phyloP scores from a whole-genome alignment of 2,113 vertebrate species.

The Paracanthobrama guichenoti region DNA sequence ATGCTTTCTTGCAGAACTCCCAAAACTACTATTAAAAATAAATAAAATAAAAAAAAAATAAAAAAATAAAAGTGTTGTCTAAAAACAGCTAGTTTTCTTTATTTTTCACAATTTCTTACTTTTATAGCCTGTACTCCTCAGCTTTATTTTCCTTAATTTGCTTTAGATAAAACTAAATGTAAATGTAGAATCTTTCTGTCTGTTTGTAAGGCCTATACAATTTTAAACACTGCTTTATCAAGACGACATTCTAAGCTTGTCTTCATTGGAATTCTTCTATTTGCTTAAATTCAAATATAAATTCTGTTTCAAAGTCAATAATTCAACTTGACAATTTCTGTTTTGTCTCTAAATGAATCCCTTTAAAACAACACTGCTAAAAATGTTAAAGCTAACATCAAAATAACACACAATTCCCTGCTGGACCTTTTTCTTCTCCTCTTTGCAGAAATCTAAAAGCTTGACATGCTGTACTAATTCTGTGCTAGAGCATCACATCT shows the following conservation, averaged over 20 bases:
- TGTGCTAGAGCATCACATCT: neutral
- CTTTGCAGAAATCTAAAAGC: neutral
- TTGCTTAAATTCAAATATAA: neutral
- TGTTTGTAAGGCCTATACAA: neutral
- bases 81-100: neutral
- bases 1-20: slow-evolving; percentile 17
- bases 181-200: neutral
- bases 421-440: neutral
- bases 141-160: neutral
- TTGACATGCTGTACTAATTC: neutral
- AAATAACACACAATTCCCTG: neutral
- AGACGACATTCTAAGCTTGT: neutral
- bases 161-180: neutral
- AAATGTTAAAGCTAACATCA: neutral
- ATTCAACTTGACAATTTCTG: no score
- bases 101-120: slow-evolving; percentile 6
- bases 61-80: no score
- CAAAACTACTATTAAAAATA: neutral
- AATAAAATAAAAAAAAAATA: no score
- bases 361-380: neutral
- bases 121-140: neutral
- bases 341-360: neutral
- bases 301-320: neutral
- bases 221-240: neutral
- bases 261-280: neutral